Percentiles rank a stretch among this genome's conserved stretches.
Evolutionary conservation across 2,888 invertebrate genomes (phyloP).

Genomic region (Meiosimyza decipiens): DNA sequence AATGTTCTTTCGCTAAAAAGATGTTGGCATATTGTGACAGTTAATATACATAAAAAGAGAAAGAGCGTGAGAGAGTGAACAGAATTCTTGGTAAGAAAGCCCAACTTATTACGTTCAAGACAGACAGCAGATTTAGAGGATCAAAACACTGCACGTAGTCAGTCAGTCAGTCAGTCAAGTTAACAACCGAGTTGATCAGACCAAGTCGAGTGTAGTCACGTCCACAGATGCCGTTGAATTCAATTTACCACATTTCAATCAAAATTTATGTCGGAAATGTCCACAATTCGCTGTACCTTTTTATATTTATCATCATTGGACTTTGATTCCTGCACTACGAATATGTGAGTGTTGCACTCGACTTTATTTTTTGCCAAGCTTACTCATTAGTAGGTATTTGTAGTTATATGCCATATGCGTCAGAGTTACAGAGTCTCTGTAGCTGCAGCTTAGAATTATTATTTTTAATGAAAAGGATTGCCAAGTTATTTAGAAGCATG

Average conservation of each 20-base stretch:
- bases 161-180: background rate
- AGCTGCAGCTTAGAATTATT: too few relatives aligned
- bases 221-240: conserved; percentile 44
- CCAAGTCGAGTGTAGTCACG: background rate
- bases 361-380: conserved; percentile 9
- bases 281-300: conserved; percentile 50
- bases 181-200: background rate
- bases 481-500: too few relatives aligned
- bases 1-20: conserved; percentile 14
- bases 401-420: conserved; percentile 9
- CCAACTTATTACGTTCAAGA: too few relatives aligned
- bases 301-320: background rate
- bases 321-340: too few relatives aligned
- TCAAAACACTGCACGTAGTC: conserved; percentile 18
- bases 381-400: conserved; percentile 33
- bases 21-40: conserved; percentile 4
- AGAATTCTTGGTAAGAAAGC: too few relatives aligned
- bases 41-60: too few relatives aligned
- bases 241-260: conserved; percentile 55
- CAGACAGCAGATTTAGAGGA: background rate
- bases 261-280: conserved; percentile 53
- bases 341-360: too few relatives aligned
- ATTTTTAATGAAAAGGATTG: too few relatives aligned
- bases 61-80: too few relatives aligned
- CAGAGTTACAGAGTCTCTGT: too few relatives aligned